Evolutionary conservation across 2,797 vertebrate genomes (phyloP), one percentile per base, ranked within the genome.

Genomic region (Bradypodion ventrale): DNA sequence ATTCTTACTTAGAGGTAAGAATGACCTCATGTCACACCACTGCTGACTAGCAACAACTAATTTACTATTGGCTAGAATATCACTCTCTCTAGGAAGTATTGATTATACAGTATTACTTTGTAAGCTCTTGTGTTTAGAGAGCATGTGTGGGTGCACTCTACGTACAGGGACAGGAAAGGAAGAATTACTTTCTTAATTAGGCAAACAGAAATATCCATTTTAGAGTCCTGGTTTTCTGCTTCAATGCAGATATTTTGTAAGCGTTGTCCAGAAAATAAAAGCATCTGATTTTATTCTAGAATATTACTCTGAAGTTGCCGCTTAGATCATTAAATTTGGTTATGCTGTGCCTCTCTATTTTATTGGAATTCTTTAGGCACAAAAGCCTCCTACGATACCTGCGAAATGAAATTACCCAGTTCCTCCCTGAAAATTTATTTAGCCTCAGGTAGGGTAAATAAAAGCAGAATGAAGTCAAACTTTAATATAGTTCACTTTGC

Each of bases 391-490:
- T 86, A 7, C 63, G 25, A 25, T 75, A 49, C 83, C 82, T 89
- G 65, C 60, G 60, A 84, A 88, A 86, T 84, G 74, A 87, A 89
- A 73, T 85, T 84, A 62, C 0, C 0, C 37, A 46, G 84, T 82
- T 37, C 29, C 70, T 70, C 2, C 7, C 21, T 29, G 40, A 69
- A 69, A 70, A 66, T 87, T 88, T 35, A 74, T 86, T 90, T 80
- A 89, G 82, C 75, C 90, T 73, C 70, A 76, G 80, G 85, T 88
- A 84, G 78, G 62, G 56, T 60, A 88, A 92, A 89, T 80, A 83
- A 68, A 83, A 89, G 82, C 75, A 68, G 81, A 90, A 85, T 40
- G 49, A 87, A 91, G 83, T 56, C 62, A 90, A 91, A 83, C 59
- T 69, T 83, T 66, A 88, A 91, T 73, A 70, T 66, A 70, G 9